Percentiles rank a stretch among this genome's conserved stretches.
Conservation (phyloP, 2,113 vertebrate species). For the Panthera uncia region DNA sequence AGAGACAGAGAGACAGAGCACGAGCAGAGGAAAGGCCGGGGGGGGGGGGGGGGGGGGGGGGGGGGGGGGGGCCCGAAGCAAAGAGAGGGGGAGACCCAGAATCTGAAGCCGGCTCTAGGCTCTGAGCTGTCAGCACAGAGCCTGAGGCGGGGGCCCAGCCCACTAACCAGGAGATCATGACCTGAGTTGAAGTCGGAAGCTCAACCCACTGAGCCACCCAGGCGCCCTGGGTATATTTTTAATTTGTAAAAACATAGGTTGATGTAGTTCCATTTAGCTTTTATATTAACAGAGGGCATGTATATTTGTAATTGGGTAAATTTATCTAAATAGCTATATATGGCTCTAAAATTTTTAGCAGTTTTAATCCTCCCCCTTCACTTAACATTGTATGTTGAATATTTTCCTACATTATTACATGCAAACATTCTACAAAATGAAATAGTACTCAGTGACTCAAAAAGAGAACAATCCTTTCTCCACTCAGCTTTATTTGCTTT, state of each 20-base stretch:
- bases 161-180: too few species aligned
- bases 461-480: not conserved
- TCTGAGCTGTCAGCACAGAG: too few species aligned
- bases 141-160: too few species aligned
- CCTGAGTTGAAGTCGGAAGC: too few species aligned
- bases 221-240: not conserved
- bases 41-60: accelerated
- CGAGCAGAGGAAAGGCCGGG: too few species aligned
- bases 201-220: too few species aligned
- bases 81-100: too few species aligned
- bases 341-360: not conserved
- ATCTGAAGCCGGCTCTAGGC: too few species aligned
- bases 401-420: not conserved
- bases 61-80: too few species aligned
- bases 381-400: not conserved
- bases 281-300: not conserved
- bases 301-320: not conserved
- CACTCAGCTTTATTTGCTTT: not conserved
- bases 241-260: conserved; percentile 25
- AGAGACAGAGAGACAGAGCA: too few species aligned
- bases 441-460: not conserved
- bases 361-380: not conserved
- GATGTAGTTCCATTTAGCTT: not conserved
- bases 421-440: not conserved
- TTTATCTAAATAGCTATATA: not conserved